Evolutionary conservation across 2,797 vertebrate genomes (phyloP).

Genomic region (Gastrophryne carolinensis): DNA sequence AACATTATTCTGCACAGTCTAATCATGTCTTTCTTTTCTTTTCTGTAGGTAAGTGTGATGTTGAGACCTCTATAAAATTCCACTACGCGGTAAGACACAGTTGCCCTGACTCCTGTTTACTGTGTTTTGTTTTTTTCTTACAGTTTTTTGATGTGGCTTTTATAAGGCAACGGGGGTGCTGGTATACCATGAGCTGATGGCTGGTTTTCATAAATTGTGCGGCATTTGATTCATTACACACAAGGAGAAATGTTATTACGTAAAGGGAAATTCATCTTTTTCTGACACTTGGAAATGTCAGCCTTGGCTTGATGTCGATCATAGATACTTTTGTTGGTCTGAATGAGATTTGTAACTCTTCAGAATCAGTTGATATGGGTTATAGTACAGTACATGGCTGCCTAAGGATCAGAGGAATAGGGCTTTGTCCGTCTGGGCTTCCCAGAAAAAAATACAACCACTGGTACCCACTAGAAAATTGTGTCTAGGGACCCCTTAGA

Average conservation of each 20-base stretch:
- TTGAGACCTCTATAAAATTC: background rate
- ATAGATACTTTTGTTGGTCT: background rate
- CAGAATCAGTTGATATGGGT: no score
- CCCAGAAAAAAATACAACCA: no score
- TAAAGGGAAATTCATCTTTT: background rate
- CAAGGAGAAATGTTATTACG: background rate
- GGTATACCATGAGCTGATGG: background rate
- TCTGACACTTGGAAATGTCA: conserved; percentile 5
- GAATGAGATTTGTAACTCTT: no score
- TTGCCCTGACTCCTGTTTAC: background rate
- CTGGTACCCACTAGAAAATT: no score
- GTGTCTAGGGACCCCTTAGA: no score
- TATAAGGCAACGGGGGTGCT: background rate
- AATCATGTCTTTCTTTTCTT: background rate
- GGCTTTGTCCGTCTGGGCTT: no score
- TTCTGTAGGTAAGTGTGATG: conserved; percentile 36
- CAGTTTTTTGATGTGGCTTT: background rate
- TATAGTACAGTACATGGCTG: no score
- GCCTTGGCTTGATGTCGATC: background rate
- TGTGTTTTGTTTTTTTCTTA: no score
- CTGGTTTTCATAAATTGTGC: background rate
- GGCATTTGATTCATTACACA: background rate
- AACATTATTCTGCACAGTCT: no score
- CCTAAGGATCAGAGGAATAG: no score
- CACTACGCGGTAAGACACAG: background rate